Conservation (phyloP, 2,888 invertebrate species). For the Seira ritae region DNA sequence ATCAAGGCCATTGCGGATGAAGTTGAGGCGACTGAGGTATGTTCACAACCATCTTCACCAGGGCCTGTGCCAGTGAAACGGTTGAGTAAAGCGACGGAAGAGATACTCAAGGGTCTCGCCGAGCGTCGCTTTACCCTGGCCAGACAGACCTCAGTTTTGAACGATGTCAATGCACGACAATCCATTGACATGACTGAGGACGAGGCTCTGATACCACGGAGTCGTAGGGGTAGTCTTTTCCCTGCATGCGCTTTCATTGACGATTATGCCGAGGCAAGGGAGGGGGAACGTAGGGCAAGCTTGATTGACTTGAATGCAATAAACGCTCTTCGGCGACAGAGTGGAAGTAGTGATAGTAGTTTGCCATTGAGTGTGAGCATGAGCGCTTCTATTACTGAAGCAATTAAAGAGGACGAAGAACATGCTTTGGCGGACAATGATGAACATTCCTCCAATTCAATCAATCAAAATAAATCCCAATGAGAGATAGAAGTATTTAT, state of each 20-base stretch:
- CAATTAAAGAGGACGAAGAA: conserved; percentile 40
- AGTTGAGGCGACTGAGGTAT: conserved; percentile 74
- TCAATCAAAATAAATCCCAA: too few relatives aligned
- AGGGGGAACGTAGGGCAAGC: conserved; percentile 50
- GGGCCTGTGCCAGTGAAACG: conserved; percentile 35
- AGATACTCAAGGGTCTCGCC: conserved; percentile 59
- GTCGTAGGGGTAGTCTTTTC: conserved; percentile 70
- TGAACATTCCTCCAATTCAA: conserved; percentile 30
- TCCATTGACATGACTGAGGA: conserved; percentile 69
- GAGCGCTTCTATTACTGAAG: conserved; percentile 16
- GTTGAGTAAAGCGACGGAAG: conserved; percentile 62
- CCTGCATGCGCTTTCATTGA: conserved; percentile 70
- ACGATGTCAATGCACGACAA: conserved; percentile 59
- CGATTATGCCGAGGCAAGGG: conserved; percentile 64
- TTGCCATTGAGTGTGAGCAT: background rate
- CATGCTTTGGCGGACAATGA: conserved; percentile 27
- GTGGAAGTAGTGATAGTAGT: conserved; percentile 19
- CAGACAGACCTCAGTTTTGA: conserved; percentile 66
- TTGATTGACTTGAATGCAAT: conserved; percentile 24
- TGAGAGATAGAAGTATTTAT: too few relatives aligned
- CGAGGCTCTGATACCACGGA: conserved; percentile 59
- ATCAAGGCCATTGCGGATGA: conserved; percentile 81
- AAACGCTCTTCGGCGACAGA: background rate
- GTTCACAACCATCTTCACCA: conserved; percentile 31
- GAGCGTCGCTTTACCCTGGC: conserved; percentile 67